Evolutionary conservation across 2,113 vertebrate species (phyloP), one percentile per base, ranked within the genome.

Genomic region (Lycaon pictus): DNA sequence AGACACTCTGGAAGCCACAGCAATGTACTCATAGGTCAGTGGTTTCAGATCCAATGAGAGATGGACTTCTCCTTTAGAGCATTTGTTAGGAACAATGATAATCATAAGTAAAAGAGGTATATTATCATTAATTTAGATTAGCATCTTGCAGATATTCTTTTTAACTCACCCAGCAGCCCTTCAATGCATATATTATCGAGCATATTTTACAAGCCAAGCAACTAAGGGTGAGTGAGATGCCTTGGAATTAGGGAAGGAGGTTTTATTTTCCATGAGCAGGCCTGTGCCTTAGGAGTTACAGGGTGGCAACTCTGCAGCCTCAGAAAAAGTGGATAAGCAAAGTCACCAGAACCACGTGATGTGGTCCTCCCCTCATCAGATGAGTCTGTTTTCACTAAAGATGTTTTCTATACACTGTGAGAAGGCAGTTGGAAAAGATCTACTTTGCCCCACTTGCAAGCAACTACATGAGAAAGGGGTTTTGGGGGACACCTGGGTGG

Each of bases 301-400:
- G 12, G 0, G 19, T 55, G 23, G 48, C 8, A 85, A 4, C 32
- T 25, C 2, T 12, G 6, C 3, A 23, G 71, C 11, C 62, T 67
- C 0, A 23, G 27, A 29, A 20, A n/a, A 20, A 16, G 25, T 1
- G 1, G 43, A 63, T 10, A 17, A 29, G 37, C 0, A 4, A 74
- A 20, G 5, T 29, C 20, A 9, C 29, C 16, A 37, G 55, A 43
- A 55, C 9, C 11, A 32, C 4, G 25, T 3, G 23, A 35, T 3
- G 13, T 0, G 23, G 20, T 8, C 9, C 19, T 81, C 51, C 11
- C 15, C 27, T 60, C 56, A 60, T 7, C 35, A 71, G 77, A 72
- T 22, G 62, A 92, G 8, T 79, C 55, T 53, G 13, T 63, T 51
- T 88, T 35, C 90, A 76, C 37, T 67, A 58, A 88, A 79, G 25